Percentiles rank a stretch among this genome's conserved stretches.
Evolutionary conservation across 2,113 vertebrate genomes (phyloP).

Genomic region (Mellivora capensis): DNA sequence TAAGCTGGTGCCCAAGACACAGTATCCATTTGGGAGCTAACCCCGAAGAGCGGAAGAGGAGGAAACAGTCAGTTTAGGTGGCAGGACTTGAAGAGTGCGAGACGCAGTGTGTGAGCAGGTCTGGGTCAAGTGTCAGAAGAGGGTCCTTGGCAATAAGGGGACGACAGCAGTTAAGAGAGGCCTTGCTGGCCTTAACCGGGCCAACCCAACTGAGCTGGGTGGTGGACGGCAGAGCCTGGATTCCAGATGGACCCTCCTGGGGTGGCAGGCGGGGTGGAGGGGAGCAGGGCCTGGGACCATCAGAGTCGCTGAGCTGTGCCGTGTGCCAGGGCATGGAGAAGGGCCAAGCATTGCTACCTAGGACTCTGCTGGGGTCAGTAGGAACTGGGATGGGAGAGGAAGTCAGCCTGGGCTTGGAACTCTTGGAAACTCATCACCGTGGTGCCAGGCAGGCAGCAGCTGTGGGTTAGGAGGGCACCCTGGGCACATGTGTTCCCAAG

Average conservation of each 20-base stretch:
- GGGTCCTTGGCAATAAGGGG: neutral
- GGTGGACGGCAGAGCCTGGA: neutral
- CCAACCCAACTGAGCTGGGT: rapidly evolving
- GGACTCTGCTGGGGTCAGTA: neutral
- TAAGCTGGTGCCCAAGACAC: neutral
- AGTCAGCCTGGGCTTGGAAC: neutral
- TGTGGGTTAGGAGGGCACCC: neutral
- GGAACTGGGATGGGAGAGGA: neutral
- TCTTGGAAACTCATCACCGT: neutral
- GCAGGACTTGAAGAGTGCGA: neutral
- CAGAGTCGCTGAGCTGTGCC: neutral
- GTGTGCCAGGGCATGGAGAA: rapidly evolving
- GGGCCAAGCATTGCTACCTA: rapidly evolving
- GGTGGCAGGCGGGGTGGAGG: no score
- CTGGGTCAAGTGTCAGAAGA: neutral
- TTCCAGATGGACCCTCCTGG: neutral
- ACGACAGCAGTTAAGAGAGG: neutral
- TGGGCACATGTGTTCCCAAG: neutral
- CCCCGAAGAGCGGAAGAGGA: no score
- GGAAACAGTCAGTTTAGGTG: neutral
- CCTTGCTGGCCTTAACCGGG: neutral
- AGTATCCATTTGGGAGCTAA: neutral
- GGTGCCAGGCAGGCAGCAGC: neutral
- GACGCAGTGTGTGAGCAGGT: neutral
- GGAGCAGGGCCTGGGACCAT: neutral